Base-by-base conservation (phyloP, 2,888 invertebrate species). In the Limenitis camilla region DNA sequence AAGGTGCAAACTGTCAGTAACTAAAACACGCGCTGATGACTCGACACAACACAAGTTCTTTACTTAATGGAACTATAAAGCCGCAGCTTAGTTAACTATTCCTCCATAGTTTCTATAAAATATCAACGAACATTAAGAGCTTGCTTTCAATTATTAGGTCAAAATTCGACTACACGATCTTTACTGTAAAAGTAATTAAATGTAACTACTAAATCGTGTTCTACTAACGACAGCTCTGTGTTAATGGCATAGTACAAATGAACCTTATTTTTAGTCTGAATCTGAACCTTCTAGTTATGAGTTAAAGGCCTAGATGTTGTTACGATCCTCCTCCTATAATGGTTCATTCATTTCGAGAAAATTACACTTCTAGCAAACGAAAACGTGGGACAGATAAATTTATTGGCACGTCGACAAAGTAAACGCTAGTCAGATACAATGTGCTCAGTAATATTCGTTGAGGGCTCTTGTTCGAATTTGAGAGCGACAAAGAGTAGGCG, bases 261-360 rank as follows among this genome's bases (percentile, higher is more conserved):
- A n/a, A n/a, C 8, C 35, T 19, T 19, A 6, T n/a, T 29, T n/a
- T 7, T 29, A 28, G 28, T 6, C 27, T 28, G 35, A 35, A 44
- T 29, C 33, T 44, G 10, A 44, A 44, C 11, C 29, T 46, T 38
- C 39, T 8, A 38, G 30, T 31, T 10, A 35, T 1, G 35, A 9
- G 0, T 10, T 8, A 33, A 10, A 36, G 8, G 11, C 4, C 43
- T 27, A 29, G 28, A 73, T 76, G 81, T 81, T 79, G 78, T 80
- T 83, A 82, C 73, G 69, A 33, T 69, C 60, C 61, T 66, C 69
- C 72, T 71, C 64, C 76, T 73, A 75, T 81, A 83, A 81, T 77
- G 78, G 81, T 76, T 78, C 75, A 78, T 74, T 81, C 80, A 83
- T 83, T 83, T 81, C 76, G 76, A 79, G 74, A 82, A 84, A 84